These are phyloP conservation scores for Pasiphila rectangulata DNA, from an alignment of 2,888 invertebrate genomes.

Conservation along the genomic window DNA sequence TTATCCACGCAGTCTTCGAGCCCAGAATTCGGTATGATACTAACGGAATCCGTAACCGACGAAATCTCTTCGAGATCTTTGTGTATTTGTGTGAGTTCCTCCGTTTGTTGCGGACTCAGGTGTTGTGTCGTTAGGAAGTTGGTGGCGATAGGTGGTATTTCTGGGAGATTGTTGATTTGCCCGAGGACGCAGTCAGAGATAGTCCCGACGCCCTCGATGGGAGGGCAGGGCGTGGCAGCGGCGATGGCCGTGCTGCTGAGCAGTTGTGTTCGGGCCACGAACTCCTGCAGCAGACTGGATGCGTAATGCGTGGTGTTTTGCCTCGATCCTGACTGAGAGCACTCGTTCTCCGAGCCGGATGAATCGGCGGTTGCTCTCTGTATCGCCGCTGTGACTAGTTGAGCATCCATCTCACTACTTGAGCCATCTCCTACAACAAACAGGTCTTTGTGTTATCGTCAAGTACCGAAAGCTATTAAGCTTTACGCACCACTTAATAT, in stretches of 20 bases:
- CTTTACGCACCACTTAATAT: no score
- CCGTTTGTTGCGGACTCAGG: constrained; percentile 73
- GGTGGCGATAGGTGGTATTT: constrained; percentile 62
- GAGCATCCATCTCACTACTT: constrained; percentile 87
- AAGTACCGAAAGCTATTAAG: not conserved
- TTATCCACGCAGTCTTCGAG: constrained; percentile 75
- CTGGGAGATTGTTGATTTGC: constrained; percentile 64
- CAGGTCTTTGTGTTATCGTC: constrained; percentile 3
- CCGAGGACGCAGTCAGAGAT: constrained; percentile 67
- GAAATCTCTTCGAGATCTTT: constrained; percentile 76
- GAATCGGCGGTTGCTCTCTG: constrained; percentile 85
- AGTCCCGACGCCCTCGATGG: constrained; percentile 58
- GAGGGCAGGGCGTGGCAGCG: constrained; percentile 46
- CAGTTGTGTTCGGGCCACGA: constrained; percentile 89
- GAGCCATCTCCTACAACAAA: constrained; percentile 80
- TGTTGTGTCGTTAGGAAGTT: constrained; percentile 66
- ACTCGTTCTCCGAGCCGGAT: constrained; percentile 87
- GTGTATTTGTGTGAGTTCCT: constrained; percentile 73
- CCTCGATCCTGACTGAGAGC: constrained; percentile 75
- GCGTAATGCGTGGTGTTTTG: constrained; percentile 84
- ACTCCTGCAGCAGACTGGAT: constrained; percentile 88
- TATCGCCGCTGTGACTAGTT: constrained; percentile 88
- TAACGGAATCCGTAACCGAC: constrained; percentile 63
- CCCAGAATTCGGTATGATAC: constrained; percentile 65
- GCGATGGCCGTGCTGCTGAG: constrained; percentile 76